Percentiles rank a stretch among this genome's conserved stretches.
Evolutionary conservation across 2,113 vertebrate genomes (phyloP).

Genomic region (Paradoxurus hermaphroditus): DNA sequence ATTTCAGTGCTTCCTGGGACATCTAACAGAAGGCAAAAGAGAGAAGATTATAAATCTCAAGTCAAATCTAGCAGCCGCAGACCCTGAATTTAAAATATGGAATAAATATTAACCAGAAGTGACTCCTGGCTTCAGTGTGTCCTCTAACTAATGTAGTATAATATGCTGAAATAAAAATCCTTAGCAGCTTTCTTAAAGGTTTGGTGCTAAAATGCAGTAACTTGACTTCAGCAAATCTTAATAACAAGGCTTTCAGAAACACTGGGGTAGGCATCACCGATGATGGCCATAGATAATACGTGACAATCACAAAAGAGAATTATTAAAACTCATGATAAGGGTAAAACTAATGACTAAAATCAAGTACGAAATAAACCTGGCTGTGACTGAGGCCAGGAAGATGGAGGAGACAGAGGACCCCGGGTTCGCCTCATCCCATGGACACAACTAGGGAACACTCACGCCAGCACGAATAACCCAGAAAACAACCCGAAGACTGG

Average conservation of each 20-base stretch:
- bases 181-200: background rate
- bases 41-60: background rate
- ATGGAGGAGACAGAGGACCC: background rate
- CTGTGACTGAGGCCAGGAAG: background rate
- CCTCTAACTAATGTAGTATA: background rate
- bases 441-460: background rate
- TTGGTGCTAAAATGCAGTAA: background rate
- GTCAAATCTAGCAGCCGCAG: background rate
- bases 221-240: background rate
- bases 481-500: background rate
- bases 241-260: background rate
- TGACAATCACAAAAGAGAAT: background rate
- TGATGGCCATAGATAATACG: background rate
- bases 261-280: background rate
- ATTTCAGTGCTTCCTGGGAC: background rate
- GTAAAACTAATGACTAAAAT: background rate
- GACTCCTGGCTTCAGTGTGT: background rate
- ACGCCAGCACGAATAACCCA: background rate
- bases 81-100: background rate
- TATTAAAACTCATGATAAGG: background rate
- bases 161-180: background rate
- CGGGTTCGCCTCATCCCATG: background rate
- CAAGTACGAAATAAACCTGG: background rate
- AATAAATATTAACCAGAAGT: background rate
- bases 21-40: background rate